Evolutionary conservation across 2,888 invertebrate genomes (phyloP).

Genomic region (Serrognathus titanus): DNA sequence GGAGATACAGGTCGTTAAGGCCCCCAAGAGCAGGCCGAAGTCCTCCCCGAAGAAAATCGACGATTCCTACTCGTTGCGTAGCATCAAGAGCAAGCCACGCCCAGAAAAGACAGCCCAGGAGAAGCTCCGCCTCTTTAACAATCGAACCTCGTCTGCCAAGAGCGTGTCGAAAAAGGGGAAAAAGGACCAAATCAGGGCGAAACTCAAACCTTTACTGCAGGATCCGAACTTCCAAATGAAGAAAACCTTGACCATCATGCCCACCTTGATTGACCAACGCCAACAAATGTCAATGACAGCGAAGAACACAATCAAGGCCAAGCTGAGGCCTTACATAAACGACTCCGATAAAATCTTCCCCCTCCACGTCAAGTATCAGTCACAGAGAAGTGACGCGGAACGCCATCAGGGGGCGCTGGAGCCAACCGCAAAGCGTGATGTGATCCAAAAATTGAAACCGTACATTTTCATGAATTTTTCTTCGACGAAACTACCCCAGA

Average conservation of each 20-base stretch:
- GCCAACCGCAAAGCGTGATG: constrained; percentile 16
- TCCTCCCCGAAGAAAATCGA: constrained; percentile 13
- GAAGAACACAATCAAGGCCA: not conserved
- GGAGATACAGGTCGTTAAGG: too few relatives aligned
- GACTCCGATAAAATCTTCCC: not conserved
- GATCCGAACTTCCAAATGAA: constrained; percentile 24
- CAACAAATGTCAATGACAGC: not conserved
- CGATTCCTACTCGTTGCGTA: constrained; percentile 9
- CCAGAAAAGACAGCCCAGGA: constrained; percentile 1
- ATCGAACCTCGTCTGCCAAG: constrained; percentile 10
- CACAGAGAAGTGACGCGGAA: too few relatives aligned
- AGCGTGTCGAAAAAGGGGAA: constrained; percentile 1
- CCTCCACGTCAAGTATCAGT: not conserved
- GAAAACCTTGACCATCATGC: constrained; percentile 29
- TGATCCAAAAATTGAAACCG: constrained; percentile 8
- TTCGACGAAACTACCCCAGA: too few relatives aligned
- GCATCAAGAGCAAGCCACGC: not conserved
- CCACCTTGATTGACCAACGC: constrained; percentile 16
- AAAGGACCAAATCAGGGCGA: constrained; percentile 14
- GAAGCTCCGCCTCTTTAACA: constrained; percentile 9
- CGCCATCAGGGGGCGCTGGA: not conserved
- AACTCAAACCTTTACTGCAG: constrained; percentile 19
- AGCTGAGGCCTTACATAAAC: not conserved
- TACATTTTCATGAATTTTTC: constrained; percentile 12
- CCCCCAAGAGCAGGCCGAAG: not conserved